A percentile compares a stretch with the other conserved stretches of the same genome.
Conservation (phyloP, 1,140 invertebrate species). For the Ceratina calcarata region DNA sequence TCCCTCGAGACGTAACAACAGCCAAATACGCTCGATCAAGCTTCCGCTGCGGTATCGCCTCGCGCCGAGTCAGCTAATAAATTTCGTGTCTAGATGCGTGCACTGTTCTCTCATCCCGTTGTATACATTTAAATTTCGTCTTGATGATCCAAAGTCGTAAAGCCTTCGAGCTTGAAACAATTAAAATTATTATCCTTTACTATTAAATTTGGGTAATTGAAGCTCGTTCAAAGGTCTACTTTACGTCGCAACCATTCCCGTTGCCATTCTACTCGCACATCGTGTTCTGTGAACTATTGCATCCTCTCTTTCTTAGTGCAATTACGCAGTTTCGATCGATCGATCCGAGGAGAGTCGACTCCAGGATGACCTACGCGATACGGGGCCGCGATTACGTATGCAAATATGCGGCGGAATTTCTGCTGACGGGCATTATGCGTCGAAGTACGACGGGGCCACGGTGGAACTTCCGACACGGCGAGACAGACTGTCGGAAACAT, state of each 20-base stretch:
- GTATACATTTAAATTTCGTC: too few relatives aligned
- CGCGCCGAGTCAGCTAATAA: neutral
- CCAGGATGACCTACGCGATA: slow-evolving; percentile 55
- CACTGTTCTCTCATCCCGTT: too few relatives aligned
- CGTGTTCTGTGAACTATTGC: neutral
- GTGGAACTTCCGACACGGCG: slow-evolving; percentile 65
- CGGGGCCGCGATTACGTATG: slow-evolving; percentile 65
- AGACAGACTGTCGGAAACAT: slow-evolving; percentile 62
- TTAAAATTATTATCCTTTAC: too few relatives aligned
- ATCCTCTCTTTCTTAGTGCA: neutral
- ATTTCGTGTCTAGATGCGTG: too few relatives aligned
- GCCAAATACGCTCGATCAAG: slow-evolving; percentile 31
- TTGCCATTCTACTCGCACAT: neutral
- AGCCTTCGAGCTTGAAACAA: too few relatives aligned
- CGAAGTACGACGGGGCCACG: slow-evolving; percentile 55
- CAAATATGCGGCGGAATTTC: slow-evolving; percentile 68
- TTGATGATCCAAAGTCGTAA: too few relatives aligned
- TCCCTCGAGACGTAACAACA: slow-evolving; percentile 41
- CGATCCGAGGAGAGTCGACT: neutral
- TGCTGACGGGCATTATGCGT: slow-evolving; percentile 63
- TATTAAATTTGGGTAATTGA: too few relatives aligned
- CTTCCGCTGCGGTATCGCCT: neutral
- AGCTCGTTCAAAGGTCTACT: too few relatives aligned
- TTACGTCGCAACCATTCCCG: too few relatives aligned
- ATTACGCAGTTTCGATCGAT: slow-evolving; percentile 33